phyloP scores from a whole-genome alignment of 2,113 vertebrate genomes.

The Colaptes auratus region DNA sequence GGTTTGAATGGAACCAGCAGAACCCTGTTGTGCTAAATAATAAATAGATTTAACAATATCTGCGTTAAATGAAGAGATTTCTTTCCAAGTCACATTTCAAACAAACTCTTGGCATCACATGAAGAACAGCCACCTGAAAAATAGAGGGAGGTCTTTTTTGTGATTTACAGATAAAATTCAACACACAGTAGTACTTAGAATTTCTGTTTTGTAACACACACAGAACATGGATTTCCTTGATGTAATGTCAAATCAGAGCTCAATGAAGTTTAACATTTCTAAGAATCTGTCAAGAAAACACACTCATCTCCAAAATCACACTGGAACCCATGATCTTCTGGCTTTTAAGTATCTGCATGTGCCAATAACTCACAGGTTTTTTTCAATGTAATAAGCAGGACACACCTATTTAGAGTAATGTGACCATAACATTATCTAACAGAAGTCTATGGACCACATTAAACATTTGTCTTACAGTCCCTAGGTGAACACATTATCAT shows the following conservation, averaged over 20 bases:
- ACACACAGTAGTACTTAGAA: background rate
- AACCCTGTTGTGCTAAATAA: background rate
- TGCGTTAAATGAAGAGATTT: background rate
- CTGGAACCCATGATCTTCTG: background rate
- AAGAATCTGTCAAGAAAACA: background rate
- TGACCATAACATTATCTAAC: background rate
- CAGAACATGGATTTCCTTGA: background rate
- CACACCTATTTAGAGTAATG: background rate
- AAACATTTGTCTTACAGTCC: conserved; percentile 33
- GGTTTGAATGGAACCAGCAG: background rate
- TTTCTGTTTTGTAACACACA: background rate
- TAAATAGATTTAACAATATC: background rate
- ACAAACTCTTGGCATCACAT: background rate
- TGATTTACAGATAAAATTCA: background rate
- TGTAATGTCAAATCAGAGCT: background rate
- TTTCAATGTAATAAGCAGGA: background rate
- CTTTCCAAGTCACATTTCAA: background rate
- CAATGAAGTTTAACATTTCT: background rate
- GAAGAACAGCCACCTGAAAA: background rate
- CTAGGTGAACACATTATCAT: conserved; percentile 11
- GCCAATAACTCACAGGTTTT: background rate
- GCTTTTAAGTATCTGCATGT: background rate
- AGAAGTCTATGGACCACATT: background rate
- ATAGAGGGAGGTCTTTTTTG: background rate
- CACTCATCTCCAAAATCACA: background rate